Base-by-base conservation (phyloP, 2,113 vertebrate genomes). In the Himantopus leucocephalus region DNA sequence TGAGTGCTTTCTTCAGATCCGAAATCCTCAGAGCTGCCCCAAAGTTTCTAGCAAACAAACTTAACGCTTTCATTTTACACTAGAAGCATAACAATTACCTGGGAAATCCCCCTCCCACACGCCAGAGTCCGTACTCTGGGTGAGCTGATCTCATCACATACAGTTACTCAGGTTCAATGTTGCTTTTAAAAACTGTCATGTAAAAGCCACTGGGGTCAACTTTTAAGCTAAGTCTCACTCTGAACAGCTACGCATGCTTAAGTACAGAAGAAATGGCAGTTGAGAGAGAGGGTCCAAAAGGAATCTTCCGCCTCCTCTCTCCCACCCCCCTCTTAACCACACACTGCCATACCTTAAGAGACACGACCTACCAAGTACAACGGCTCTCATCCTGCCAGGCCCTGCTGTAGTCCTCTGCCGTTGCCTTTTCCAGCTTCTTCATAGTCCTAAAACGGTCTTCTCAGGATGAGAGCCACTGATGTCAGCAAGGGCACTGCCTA, bases 61-160 rank as follows among this genome's bases (percentile, higher is more conserved):
- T 80, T 18, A 34, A 21, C 29, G 83, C 76, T 96, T 96, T 94
- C 92, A 72, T 88, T 96, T 94, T 67, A 84, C 41, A 84, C 68
- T 73, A 92, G 67, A 95, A 91, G 45, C 92, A 75, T 72, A 94
- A 94, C 76, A 93, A 43, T 62, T 64, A 56, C 1, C 59, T 93
- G 94, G 95, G 94, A 97, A 96, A 97, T 94, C 95, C 94, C 92
- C 94, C 85, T 84, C 94, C 90, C 90, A 93, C 88, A 83, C 43
- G 17, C 18, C 21, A 21, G 32, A 77, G 72, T 62, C 82, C 41
- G 3, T 74, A 63, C 92, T 71, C 90, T 3, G 63, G 52, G 58
- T 90, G 68, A 50, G 64, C 59, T 35, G 62, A 77, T 90, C 88
- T 93, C 68, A 67, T 23, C 72, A 58, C 67, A 64, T 18, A 48